These are phyloP conservation scores for Pitangus sulphuratus DNA, from an alignment of 2,797 vertebrate genomes.

Conservation along the genomic window DNA sequence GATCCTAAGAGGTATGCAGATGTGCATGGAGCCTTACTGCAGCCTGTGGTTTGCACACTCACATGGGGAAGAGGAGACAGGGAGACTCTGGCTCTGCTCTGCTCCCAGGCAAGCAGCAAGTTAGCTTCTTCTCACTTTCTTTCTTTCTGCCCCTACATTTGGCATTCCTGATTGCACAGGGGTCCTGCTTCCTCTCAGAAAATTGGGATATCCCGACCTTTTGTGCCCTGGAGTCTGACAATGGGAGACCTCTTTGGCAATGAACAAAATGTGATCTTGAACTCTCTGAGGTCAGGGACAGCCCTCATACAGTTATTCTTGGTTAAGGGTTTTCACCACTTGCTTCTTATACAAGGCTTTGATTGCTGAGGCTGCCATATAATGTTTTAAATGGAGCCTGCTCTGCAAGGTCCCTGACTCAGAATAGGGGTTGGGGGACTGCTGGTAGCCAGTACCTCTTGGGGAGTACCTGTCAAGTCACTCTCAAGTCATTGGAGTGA, in stretches of 20 bases:
- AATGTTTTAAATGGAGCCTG: neutral
- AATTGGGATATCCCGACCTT: neutral
- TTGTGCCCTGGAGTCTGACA: neutral
- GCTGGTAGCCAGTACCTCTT: neutral
- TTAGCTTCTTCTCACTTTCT: neutral
- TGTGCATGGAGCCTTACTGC: neutral
- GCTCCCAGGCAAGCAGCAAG: neutral
- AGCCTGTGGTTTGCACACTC: neutral
- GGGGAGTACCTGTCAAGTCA: accelerated
- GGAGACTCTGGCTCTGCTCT: neutral
- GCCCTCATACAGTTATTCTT: neutral
- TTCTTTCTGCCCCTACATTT: neutral
- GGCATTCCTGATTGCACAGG: neutral
- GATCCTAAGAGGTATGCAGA: neutral
- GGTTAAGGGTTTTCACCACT: neutral
- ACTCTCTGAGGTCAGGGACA: neutral
- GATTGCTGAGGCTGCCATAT: neutral
- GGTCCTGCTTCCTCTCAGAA: neutral
- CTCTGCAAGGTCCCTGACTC: neutral
- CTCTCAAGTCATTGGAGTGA: neutral
- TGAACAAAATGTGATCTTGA: neutral
- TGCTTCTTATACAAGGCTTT: neutral
- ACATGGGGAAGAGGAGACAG: neutral
- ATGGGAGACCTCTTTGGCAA: neutral
- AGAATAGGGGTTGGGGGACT: neutral